A percentile compares a stretch with the other conserved stretches of the same genome.
Evolutionary conservation across 2,797 vertebrate genomes (phyloP).

Genomic region (Craterocephalus amniculus): DNA sequence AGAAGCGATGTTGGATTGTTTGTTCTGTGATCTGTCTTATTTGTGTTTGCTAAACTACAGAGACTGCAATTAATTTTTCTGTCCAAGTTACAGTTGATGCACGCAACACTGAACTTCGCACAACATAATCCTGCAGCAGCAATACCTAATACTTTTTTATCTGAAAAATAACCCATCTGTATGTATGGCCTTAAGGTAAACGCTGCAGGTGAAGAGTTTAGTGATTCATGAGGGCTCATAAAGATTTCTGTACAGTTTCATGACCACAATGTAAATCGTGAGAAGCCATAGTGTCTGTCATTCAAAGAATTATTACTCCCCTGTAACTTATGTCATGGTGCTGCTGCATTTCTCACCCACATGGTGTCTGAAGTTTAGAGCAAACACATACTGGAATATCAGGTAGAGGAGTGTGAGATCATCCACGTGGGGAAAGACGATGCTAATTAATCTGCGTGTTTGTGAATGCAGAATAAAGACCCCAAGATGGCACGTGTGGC

Average conservation of each 20-base stretch:
- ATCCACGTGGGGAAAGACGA: not conserved
- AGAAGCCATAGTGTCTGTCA: not conserved
- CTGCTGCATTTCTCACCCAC: not conserved
- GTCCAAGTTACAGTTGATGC: constrained; percentile 1
- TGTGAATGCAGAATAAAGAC: constrained; percentile 90
- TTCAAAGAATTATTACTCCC: not conserved
- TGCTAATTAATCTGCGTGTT: not conserved
- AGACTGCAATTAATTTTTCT: constrained; percentile 1
- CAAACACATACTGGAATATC: not conserved
- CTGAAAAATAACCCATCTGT: constrained; percentile 12
- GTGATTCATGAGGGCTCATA: constrained; percentile 16
- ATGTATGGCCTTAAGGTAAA: constrained; percentile 27
- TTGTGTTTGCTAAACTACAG: not conserved
- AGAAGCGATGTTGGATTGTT: not conserved
- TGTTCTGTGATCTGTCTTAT: not conserved
- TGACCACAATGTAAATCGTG: not conserved
- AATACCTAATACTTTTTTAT: not conserved
- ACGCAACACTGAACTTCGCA: constrained; percentile 1
- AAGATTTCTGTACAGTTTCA: not conserved
- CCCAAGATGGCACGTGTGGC: constrained; percentile 99
- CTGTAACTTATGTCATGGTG: not conserved
- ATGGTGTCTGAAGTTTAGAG: not conserved
- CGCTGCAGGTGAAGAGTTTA: constrained; percentile 5
- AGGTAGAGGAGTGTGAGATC: constrained; percentile 5
- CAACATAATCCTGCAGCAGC: not conserved